Evolutionary conservation across 1,140 invertebrate species (phyloP).

Genomic region (Diabrotica undecimpunctata): DNA sequence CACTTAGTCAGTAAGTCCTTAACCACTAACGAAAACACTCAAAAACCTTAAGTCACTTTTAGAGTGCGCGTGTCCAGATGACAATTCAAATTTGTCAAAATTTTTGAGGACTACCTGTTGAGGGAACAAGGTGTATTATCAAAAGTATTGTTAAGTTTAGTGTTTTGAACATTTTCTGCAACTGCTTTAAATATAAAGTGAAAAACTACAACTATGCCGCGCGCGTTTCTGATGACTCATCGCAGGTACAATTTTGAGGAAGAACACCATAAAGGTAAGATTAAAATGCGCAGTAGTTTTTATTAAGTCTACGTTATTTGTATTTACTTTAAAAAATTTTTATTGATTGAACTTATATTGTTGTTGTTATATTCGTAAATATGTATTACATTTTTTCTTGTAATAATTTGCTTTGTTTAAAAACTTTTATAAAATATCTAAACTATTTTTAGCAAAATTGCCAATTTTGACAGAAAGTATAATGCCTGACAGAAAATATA

Average conservation of each 20-base stretch:
- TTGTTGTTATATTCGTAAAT: too few species aligned
- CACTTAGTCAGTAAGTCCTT: constrained; percentile 15
- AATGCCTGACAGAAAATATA: too few species aligned
- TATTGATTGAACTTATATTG: too few species aligned
- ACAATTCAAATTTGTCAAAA: constrained; percentile 20
- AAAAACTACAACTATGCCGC: constrained; percentile 45
- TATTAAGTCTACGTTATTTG: too few species aligned
- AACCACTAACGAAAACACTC: constrained; percentile 19
- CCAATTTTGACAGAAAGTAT: too few species aligned
- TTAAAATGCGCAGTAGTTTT: neutral
- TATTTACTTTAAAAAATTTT: too few species aligned
- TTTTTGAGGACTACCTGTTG: constrained; percentile 23
- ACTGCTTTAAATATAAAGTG: too few species aligned
- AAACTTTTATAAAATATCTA: too few species aligned
- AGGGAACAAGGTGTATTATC: neutral
- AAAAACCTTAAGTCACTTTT: constrained; percentile 6
- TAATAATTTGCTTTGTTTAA: too few species aligned
- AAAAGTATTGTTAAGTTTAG: neutral
- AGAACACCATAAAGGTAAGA: constrained; percentile 32
- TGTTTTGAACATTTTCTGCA: constrained; percentile 2
- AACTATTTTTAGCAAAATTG: too few species aligned
- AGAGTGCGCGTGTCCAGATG: constrained; percentile 10
- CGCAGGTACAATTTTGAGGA: constrained; percentile 48
- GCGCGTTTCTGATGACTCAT: constrained; percentile 54
- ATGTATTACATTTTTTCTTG: too few species aligned